Base-by-base conservation (phyloP, 2,113 vertebrate species). In the Pseudopodoces humilis region DNA sequence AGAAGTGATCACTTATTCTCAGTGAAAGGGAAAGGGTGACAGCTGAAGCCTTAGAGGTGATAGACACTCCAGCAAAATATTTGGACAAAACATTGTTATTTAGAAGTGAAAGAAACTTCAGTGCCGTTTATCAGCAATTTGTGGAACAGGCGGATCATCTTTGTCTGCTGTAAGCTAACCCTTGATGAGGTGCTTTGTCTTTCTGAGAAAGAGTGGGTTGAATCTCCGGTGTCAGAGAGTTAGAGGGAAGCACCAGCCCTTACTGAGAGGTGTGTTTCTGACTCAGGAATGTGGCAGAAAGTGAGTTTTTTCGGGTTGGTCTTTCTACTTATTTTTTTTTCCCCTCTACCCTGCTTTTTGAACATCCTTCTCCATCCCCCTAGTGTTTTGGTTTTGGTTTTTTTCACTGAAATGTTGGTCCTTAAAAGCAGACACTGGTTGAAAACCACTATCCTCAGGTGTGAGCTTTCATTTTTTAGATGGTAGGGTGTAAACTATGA, bases 281-380 rank as follows among this genome's bases (percentile, higher is more conserved):
- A 27, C 46, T 71, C 19, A 30, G 49, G 11, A 72, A 30, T 27
- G 35, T 37, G 30, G 21, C 71, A 80, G 15, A 31, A 28, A n/a
- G 8, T 46, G 8, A 76, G 6, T 3, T 24, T 25, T 72, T 72
- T 16, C n/a, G 6, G 4, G 8, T 15, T 7, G 30, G 16, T 72
- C 11, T 33, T 65, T 86, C 41, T 72, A 4, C 2, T 75, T 1
- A 7, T 2, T 6, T 55, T 43, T 25, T 5, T 33, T 6, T 0
- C 1, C 0, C 9, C 8, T 10, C 6, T 10, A 8, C 10, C 2
- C 5, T 15, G 7, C 2, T 50, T 60, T 39, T 58, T n/a, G 25
- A 35, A 25, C 30, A 35, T 30, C 10, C 7, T 59, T 58, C 33
- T 25, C 24, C 5, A 23, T 2, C 2, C 9, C 2, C 1, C 2